A percentile compares a stretch with the other conserved stretches of the same genome.
Conservation (phyloP, 1,140 invertebrate species). For the Scaptomyza graminum region DNA sequence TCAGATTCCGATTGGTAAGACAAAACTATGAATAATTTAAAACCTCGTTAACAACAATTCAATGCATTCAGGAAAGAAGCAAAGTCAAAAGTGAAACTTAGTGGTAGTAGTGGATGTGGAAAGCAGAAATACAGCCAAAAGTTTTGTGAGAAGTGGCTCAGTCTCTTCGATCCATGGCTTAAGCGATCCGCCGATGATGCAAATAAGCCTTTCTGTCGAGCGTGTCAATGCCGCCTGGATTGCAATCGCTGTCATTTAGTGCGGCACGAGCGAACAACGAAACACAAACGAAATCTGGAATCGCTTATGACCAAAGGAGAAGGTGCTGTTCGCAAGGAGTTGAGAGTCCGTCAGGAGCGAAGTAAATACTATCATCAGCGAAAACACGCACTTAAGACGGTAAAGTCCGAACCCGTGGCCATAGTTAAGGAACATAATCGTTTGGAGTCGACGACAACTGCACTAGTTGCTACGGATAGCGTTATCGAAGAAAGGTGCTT, state of each 20-base stretch:
- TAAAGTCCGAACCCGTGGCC: slow-evolving; percentile 11
- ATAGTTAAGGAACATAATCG: neutral
- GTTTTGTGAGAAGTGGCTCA: slow-evolving; percentile 79
- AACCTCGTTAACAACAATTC: too few relatives aligned
- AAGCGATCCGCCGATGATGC: slow-evolving; percentile 63
- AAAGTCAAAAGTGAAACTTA: slow-evolving; percentile 52
- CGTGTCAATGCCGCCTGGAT: slow-evolving; percentile 72
- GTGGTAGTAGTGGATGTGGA: slow-evolving; percentile 33
- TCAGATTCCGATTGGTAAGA: slow-evolving; percentile 75
- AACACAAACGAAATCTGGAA: slow-evolving; percentile 74
- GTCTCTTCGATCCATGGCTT: slow-evolving; percentile 75
- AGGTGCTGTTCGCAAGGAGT: slow-evolving; percentile 57
- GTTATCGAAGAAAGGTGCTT: slow-evolving; percentile 25
- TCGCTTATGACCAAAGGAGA: slow-evolving; percentile 68
- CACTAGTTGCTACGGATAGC: neutral
- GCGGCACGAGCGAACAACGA: slow-evolving; percentile 72
- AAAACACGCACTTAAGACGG: slow-evolving; percentile 33
- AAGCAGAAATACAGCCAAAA: slow-evolving; percentile 74
- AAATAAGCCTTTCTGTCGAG: slow-evolving; percentile 76
- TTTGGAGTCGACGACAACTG: neutral
- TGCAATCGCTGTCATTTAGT: slow-evolving; percentile 79
- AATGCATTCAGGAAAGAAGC: slow-evolving; percentile 59
- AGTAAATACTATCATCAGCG: slow-evolving; percentile 77
- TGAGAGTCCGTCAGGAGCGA: slow-evolving; percentile 69
- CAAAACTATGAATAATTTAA: neutral